These are phyloP conservation scores for Eretmodus cyanostictus DNA, from an alignment of 2,113 vertebrate species.

Conservation along the genomic window DNA sequence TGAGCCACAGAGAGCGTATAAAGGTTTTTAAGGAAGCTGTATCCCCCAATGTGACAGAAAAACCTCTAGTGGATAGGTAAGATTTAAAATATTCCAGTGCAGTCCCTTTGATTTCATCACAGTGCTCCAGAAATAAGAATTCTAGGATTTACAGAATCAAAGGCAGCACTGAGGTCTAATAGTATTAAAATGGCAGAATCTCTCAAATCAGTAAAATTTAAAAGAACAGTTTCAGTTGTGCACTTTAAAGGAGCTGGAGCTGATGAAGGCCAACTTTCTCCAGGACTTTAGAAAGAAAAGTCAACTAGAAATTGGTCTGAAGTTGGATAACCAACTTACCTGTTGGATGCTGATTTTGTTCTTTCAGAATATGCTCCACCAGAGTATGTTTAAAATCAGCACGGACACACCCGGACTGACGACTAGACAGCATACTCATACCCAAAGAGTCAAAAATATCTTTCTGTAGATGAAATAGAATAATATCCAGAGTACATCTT, in stretches of 20 bases:
- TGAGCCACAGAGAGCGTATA: rapidly evolving
- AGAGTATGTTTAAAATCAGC: neutral
- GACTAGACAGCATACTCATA: neutral
- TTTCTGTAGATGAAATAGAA: neutral
- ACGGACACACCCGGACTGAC: rapidly evolving
- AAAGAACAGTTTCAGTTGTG: neutral
- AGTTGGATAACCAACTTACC: neutral
- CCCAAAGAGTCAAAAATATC: neutral
- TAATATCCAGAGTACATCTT: neutral
- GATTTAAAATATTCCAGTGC: neutral
- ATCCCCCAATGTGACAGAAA: neutral
- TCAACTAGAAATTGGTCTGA: neutral
- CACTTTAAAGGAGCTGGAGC: neutral
- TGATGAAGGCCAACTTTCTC: neutral
- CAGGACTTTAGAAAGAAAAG: neutral
- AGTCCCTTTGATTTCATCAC: neutral
- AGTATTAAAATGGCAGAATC: neutral
- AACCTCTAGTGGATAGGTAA: rapidly evolving
- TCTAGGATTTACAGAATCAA: neutral
- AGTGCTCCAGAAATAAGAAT: neutral
- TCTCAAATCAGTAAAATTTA: neutral
- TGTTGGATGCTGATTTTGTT: neutral
- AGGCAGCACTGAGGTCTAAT: neutral
- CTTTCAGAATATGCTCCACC: neutral
- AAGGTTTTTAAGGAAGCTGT: neutral